phyloP scores from a whole-genome alignment of 2,113 vertebrate species.

The Lucifuga dentata region DNA sequence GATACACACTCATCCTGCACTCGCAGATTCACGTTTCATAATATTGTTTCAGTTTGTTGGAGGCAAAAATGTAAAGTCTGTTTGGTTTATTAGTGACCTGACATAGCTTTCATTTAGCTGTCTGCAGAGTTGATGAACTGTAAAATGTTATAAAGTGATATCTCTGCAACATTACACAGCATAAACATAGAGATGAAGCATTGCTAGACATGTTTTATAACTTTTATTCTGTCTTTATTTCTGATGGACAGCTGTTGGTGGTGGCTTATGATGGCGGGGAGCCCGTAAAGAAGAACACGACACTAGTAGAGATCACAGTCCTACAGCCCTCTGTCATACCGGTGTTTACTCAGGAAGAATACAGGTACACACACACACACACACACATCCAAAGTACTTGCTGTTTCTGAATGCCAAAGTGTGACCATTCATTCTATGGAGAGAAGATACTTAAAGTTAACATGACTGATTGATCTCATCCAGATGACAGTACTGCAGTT shows the following conservation, averaged over 20 bases:
- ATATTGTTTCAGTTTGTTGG: constrained; percentile 17
- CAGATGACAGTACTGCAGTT: too few species aligned
- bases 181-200: not conserved
- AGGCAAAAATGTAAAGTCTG: constrained; percentile 11
- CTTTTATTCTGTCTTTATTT: not conserved
- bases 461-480: too few species aligned
- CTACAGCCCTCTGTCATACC: constrained; percentile 97
- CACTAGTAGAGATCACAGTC: constrained; percentile 90
- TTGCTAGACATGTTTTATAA: too few species aligned
- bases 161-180: not conserved
- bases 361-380: constrained; percentile 83
- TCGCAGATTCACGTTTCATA: constrained; percentile 29
- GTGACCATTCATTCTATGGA: too few species aligned
- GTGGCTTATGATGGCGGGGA: constrained; percentile 94
- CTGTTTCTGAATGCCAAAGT: too few species aligned
- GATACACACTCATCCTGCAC: constrained; percentile 23
- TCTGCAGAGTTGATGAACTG: not conserved
- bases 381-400: constrained; percentile 10
- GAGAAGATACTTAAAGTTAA: too few species aligned
- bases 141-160: not conserved
- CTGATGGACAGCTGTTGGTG: constrained; percentile 86
- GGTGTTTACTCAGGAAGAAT: constrained; percentile 94
- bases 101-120: constrained; percentile 4
- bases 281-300: constrained; percentile 89
- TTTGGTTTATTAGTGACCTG: constrained; percentile 19